Evolutionary conservation across 2,888 invertebrate genomes (phyloP), one percentile per base, ranked within the genome.

Genomic region (Temnothorax unifasciatus): DNA sequence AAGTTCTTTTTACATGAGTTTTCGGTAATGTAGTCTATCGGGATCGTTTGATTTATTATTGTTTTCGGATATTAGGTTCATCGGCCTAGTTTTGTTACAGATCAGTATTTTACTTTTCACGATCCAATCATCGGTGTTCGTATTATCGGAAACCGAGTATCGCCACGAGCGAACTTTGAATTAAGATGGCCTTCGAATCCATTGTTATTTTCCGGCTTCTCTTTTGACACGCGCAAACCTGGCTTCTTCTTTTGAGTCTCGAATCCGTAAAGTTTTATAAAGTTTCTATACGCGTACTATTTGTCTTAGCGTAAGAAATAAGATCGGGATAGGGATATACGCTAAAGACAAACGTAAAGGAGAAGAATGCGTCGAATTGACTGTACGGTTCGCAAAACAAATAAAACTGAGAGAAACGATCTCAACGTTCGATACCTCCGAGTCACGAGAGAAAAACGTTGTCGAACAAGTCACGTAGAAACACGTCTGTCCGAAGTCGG

Each of bases 391-490:
- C 59, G 47, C 61, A 44, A 47, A 75, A 21, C 75, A 75, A 75
- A 75, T 15, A 75, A 61, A 61, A 61, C 44, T 61, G 44, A 61
- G 38, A 66, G 64, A 66, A 66, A 75, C 75, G 61, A 61, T 47
- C 44, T 11, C 57, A 57, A 41, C 41, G 44, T 75, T 75, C 61
- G 61, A 47, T 44, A 69, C 29, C 61, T 61, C 5, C 34, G 75
- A 61, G 47, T 47, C n/a, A 61, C 41, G 75, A 61, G n/a, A 47
- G 75, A 75, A 61, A 75, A 61, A 75, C 61, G 61, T 75, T 11
- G 61, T 75, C 61, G 61, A 61, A 75, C 61, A 61, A 47, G 61
- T 75, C 75, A 75, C 61, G 75, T 61, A 61, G 75, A 75, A 73
- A 75, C 74, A 59, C 44, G 75, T 75, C n/a, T 15, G 41, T 59